phyloP scores from a whole-genome alignment of 1,140 invertebrate species.

The Aradophagus sp. region DNA sequence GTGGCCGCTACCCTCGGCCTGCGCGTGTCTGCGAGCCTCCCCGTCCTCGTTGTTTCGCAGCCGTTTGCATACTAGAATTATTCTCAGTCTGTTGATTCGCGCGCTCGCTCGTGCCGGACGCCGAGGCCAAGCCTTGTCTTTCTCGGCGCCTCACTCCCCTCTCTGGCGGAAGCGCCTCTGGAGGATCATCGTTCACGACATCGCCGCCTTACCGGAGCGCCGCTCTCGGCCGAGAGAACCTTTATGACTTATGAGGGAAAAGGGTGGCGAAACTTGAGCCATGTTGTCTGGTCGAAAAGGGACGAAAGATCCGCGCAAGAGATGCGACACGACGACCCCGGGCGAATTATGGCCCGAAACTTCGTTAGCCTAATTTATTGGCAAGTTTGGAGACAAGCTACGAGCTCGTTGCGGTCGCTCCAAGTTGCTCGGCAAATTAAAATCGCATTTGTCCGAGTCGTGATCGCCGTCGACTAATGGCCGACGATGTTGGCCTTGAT shows the following conservation, averaged over 20 bases:
- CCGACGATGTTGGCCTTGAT: constrained; percentile 21
- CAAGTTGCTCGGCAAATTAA: neutral
- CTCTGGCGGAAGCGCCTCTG: constrained; percentile 48
- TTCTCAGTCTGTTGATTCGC: constrained; percentile 30
- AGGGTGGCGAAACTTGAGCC: constrained; percentile 49
- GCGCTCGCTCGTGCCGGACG: constrained; percentile 36
- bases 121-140: constrained; percentile 9
- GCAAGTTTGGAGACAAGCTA: constrained; percentile 61
- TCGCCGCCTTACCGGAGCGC: constrained; percentile 41
- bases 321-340: constrained; percentile 41
- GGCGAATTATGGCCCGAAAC: constrained; percentile 57
- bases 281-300: constrained; percentile 50
- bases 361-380: constrained; percentile 67
- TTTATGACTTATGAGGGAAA: constrained; percentile 61
- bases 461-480: constrained; percentile 15
- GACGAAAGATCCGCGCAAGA: constrained; percentile 49
- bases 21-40: constrained; percentile 17
- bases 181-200: constrained; percentile 60
- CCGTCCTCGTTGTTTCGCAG: constrained; percentile 29
- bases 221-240: constrained; percentile 54
- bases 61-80: constrained; percentile 48
- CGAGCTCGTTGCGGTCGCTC: constrained; percentile 47
- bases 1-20: constrained; percentile 21
- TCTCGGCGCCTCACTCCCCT: constrained; percentile 15
- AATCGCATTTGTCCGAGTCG: constrained; percentile 4